Conservation (phyloP, 2,888 invertebrate genomes). For the Ophion ventricosus region DNA sequence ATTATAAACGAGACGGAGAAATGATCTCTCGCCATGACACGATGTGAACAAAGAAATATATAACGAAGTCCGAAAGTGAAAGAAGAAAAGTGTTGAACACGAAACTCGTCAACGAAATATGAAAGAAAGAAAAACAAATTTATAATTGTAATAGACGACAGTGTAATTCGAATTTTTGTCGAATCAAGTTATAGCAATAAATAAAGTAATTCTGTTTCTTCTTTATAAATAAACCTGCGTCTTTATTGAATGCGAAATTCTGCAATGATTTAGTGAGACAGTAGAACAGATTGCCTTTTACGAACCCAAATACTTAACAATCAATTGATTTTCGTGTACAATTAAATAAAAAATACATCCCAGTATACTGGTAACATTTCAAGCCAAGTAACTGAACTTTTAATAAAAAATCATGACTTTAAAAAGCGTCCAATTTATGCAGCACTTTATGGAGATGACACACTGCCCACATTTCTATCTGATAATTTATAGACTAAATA, state of each 20-base stretch:
- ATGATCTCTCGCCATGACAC: conserved; percentile 52
- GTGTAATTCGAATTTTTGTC: conserved; percentile 75
- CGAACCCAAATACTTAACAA: too few species aligned
- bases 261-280: neutral
- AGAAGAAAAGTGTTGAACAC: conserved; percentile 22
- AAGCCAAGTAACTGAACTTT: too few species aligned
- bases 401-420: too few species aligned
- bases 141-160: conserved; percentile 74
- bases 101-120: conserved; percentile 55
- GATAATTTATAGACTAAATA: too few species aligned
- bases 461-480: too few species aligned
- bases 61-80: conserved; percentile 52
- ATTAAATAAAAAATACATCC: too few species aligned
- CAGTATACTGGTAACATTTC: too few species aligned
- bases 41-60: conserved; percentile 46
- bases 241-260: neutral
- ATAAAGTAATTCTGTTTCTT: conserved; percentile 77
- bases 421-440: too few species aligned
- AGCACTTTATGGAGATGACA: too few species aligned
- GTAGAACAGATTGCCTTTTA: neutral
- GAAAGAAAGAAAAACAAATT: conserved; percentile 43
- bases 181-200: conserved; percentile 74
- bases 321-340: too few species aligned
- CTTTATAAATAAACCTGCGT: conserved; percentile 60
- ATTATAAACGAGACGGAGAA: neutral